Evolutionary conservation across 2,797 vertebrate genomes (phyloP).

Genomic region (Vultur gryphus): DNA sequence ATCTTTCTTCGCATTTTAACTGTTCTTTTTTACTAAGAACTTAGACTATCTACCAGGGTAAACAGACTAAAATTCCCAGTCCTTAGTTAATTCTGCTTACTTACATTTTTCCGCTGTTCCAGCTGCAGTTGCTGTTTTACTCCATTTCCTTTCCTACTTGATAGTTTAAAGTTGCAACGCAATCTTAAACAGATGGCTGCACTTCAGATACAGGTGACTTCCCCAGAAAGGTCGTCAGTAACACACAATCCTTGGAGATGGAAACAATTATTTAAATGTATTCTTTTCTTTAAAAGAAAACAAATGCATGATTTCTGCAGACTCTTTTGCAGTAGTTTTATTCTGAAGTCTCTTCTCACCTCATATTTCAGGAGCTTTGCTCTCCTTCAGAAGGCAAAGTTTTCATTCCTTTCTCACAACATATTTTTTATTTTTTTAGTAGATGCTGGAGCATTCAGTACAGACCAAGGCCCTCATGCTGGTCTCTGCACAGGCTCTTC

Average conservation of each 20-base stretch:
- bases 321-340: not conserved
- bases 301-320: not conserved
- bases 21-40: not conserved
- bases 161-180: not conserved
- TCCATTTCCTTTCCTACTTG: not conserved
- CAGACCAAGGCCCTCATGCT: not conserved
- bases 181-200: not conserved
- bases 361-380: not conserved
- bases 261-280: not conserved
- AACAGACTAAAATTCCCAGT: not conserved
- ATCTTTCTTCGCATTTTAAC: not conserved
- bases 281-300: not conserved
- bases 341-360: not conserved
- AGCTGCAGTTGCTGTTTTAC: not conserved
- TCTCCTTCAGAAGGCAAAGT: not conserved
- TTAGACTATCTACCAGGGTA: not conserved
- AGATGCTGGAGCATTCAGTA: not conserved
- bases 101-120: not conserved
- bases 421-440: not conserved
- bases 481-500: not conserved
- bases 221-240: not conserved
- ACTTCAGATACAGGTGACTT: constrained; percentile 11
- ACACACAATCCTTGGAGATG: not conserved
- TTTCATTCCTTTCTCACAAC: not conserved
- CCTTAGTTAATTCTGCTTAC: not conserved